phyloP scores from a whole-genome alignment of 2,113 vertebrate species.

The Brachypodius melanocephalos region DNA sequence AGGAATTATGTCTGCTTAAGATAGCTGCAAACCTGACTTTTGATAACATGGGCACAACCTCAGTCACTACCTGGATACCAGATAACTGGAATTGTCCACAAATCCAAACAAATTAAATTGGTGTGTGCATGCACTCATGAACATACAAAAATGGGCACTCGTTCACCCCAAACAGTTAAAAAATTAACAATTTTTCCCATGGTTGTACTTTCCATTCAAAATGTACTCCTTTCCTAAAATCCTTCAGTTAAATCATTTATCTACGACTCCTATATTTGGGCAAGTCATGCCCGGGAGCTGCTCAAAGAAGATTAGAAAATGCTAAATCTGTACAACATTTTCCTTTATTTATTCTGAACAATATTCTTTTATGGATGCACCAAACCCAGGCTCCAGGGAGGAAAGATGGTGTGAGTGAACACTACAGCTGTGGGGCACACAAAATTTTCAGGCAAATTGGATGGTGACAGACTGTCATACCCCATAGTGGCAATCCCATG shows the following conservation, averaged over 20 bases:
- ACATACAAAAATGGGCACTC: not conserved
- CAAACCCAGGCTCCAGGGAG: not conserved
- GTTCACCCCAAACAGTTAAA: not conserved
- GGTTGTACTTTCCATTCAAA: not conserved
- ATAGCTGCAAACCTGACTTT: not conserved
- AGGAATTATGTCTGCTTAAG: not conserved
- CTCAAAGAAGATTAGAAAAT: not conserved
- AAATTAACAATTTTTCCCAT: not conserved
- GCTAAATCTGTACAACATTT: not conserved
- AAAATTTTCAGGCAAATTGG: not conserved
- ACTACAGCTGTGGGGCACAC: not conserved
- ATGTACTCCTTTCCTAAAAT: not conserved
- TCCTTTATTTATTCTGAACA: not conserved
- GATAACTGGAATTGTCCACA: not conserved
- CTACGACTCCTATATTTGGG: not conserved
- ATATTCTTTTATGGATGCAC: not conserved
- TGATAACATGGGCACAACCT: not conserved
- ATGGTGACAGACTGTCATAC: not conserved
- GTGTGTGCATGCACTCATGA: not conserved
- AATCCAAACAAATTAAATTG: not conserved
- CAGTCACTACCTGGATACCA: not conserved
- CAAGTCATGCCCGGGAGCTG: not conserved
- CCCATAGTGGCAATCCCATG: not conserved
- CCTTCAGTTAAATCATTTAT: not conserved
- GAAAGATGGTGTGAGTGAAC: not conserved